A percentile compares a stretch with the other conserved stretches of the same genome.
These are phyloP conservation scores for Ceriagrion tenellum DNA, from an alignment of 2,888 invertebrate genomes.

Conservation along the genomic window DNA sequence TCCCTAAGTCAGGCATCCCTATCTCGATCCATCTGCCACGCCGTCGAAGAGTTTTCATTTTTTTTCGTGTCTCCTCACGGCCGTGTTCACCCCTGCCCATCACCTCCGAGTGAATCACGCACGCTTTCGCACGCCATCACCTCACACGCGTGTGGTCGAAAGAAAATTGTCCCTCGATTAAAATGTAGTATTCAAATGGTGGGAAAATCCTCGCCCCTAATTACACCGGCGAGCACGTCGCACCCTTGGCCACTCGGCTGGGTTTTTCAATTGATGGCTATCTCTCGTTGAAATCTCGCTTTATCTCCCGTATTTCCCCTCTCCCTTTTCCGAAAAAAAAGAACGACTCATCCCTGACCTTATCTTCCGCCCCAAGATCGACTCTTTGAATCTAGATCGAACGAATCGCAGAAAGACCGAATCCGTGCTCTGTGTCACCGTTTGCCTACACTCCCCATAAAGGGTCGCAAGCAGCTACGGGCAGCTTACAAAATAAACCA, in stretches of 20 bases:
- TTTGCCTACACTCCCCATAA: not conserved
- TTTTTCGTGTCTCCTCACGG: not conserved
- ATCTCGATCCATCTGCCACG: conserved; percentile 13
- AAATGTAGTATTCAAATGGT: not conserved
- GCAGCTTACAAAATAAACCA: too few species aligned
- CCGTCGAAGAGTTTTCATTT: not conserved
- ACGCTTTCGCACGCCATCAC: not conserved
- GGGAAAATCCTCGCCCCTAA: conserved; percentile 27
- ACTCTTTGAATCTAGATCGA: not conserved
- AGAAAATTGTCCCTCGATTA: not conserved
- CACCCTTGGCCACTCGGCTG: conserved; percentile 17
- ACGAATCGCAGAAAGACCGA: too few species aligned
- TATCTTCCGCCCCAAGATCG: not conserved
- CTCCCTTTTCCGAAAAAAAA: not conserved
- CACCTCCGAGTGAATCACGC: not conserved
- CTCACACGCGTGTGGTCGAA: not conserved
- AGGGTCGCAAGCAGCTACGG: not conserved
- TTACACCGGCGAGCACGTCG: not conserved
- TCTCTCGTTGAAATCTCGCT: not conserved
- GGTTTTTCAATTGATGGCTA: conserved; percentile 15
- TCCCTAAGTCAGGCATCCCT: not conserved
- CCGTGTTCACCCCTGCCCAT: not conserved
- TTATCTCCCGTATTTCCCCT: not conserved
- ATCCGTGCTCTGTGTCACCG: not conserved
- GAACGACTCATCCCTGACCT: not conserved